Evolutionary conservation across 2,113 vertebrate species (phyloP).

Genomic region (Suricata suricatta): DNA sequence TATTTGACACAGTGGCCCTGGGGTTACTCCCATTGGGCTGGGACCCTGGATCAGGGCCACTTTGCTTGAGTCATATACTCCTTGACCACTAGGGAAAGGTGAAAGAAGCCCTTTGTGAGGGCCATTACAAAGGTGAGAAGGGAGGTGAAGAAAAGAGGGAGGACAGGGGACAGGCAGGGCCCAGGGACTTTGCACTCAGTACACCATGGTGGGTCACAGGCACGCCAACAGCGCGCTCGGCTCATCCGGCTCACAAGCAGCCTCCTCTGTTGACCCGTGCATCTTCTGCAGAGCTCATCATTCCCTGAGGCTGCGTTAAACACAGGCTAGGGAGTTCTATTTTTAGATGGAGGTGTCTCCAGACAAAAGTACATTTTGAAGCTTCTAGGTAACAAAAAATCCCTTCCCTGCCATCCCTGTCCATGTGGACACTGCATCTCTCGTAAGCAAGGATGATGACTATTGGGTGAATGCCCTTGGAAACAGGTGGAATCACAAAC

Average conservation of each 20-base stretch:
- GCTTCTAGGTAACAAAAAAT: neutral
- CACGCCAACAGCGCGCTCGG: rapidly evolving
- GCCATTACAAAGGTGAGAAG: neutral
- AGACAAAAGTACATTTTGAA: neutral
- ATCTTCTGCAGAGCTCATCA: neutral
- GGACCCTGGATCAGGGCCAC: neutral
- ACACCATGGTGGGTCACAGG: rapidly evolving
- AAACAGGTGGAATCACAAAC: neutral
- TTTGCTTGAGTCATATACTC: neutral
- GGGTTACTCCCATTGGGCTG: neutral
- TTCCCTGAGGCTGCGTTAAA: neutral
- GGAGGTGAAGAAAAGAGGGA: neutral
- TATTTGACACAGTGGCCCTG: neutral
- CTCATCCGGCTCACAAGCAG: neutral
- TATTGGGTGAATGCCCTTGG: neutral
- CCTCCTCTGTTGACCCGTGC: neutral
- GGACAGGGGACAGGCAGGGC: neutral
- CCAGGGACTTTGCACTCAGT: neutral
- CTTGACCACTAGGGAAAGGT: neutral
- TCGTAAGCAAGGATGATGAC: neutral
- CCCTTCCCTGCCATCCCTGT: neutral
- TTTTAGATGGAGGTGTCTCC: neutral
- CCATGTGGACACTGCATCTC: rapidly evolving
- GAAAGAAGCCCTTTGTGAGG: neutral
- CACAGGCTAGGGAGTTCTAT: neutral